Evolutionary conservation across 2,797 vertebrate species (phyloP).

Genomic region (Nannoperca obscura): DNA sequence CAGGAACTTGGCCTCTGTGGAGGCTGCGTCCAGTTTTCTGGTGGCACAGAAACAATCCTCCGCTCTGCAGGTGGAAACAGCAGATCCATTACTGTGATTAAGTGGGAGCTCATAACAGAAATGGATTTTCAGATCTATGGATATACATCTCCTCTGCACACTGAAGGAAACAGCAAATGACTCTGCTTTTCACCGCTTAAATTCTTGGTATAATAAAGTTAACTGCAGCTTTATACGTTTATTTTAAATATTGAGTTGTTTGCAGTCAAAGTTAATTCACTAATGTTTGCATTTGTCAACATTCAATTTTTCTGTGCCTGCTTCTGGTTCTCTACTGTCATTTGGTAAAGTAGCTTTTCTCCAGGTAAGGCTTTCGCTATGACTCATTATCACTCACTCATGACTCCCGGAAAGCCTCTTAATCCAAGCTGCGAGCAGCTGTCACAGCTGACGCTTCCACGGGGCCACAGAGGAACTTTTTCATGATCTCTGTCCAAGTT

Average conservation of each 20-base stretch:
- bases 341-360: slow-evolving; percentile 54
- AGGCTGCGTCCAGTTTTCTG: slow-evolving; percentile 84
- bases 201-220: not conserved
- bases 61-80: slow-evolving; percentile 74
- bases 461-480: slow-evolving; percentile 34
- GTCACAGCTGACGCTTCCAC: slow-evolving; percentile 42
- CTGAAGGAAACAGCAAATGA: slow-evolving; percentile 17
- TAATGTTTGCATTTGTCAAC: slow-evolving; percentile 16
- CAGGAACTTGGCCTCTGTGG: slow-evolving; percentile 87
- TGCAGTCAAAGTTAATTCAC: slow-evolving; percentile 27
- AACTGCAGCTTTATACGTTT: slow-evolving; percentile 2
- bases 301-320: slow-evolving; percentile 2
- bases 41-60: slow-evolving; percentile 86
- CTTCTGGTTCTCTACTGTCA: slow-evolving; percentile 6
- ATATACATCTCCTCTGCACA: slow-evolving; percentile 13
- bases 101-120: slow-evolving; percentile 45
- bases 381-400: slow-evolving; percentile 53
- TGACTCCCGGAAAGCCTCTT: slow-evolving; percentile 45
- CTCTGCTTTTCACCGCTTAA: slow-evolving; percentile 14
- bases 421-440: slow-evolving; percentile 46
- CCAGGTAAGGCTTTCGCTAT: slow-evolving; percentile 44
- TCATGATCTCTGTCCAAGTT: slow-evolving; percentile 30
- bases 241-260: slow-evolving; percentile 16
- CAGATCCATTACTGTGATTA: slow-evolving; percentile 57
- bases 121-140: slow-evolving; percentile 41